A percentile compares a stretch with the other conserved stretches of the same genome.
phyloP scores from a whole-genome alignment of 2,113 vertebrate genomes.

The Neolamprologus toae region DNA sequence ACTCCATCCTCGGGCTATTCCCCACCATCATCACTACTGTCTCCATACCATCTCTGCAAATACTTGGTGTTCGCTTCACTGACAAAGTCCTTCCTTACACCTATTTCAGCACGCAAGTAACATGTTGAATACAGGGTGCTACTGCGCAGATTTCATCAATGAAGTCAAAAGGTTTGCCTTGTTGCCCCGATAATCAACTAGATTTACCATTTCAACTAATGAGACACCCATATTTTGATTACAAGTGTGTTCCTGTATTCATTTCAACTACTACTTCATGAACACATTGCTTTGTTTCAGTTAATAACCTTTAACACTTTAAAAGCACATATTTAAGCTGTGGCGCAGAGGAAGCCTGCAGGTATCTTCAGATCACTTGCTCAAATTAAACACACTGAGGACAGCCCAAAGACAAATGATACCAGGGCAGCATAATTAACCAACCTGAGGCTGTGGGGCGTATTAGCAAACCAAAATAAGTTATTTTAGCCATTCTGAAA shows the following conservation, averaged over 20 bases:
- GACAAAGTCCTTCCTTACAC: slow-evolving; percentile 14
- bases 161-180: not conserved
- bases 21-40: slow-evolving; percentile 27
- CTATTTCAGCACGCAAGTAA: not conserved
- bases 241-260: not conserved
- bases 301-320: slow-evolving; percentile 44
- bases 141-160: not conserved
- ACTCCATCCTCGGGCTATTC: slow-evolving; percentile 40
- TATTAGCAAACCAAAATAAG: slow-evolving; percentile 19
- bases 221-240: not conserved
- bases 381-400: slow-evolving; percentile 47
- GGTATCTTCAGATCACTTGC: slow-evolving; percentile 40
- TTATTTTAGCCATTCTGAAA: not conserved
- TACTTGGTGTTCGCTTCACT: slow-evolving; percentile 1
- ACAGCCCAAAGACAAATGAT: slow-evolving; percentile 36
- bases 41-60: slow-evolving; percentile 27
- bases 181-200: not conserved
- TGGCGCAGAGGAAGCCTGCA: slow-evolving; percentile 14
- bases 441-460: slow-evolving; percentile 16
- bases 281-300: not conserved
- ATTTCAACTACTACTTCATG: not conserved
- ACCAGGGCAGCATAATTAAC: slow-evolving; percentile 28
- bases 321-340: slow-evolving; percentile 12
- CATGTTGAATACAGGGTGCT: not conserved
- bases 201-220: not conserved